A percentile compares a stretch with the other conserved stretches of the same genome.
Conservation (phyloP, 2,113 vertebrate genomes). For the Pitta sordida region DNA sequence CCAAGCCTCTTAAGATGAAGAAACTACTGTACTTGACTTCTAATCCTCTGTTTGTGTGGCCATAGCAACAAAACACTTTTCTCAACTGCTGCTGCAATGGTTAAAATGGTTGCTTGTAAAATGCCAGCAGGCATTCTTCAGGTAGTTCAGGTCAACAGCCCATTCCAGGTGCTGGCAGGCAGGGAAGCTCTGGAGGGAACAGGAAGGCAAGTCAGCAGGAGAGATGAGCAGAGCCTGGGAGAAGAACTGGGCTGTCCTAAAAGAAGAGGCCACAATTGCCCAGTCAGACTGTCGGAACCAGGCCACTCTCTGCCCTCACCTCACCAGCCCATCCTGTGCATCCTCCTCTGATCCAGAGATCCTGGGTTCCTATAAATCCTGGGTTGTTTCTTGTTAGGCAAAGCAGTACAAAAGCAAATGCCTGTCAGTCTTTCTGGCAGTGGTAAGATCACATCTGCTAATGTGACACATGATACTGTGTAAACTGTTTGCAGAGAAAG, state of each 20-base stretch:
- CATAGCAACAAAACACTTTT: conserved; percentile 65
- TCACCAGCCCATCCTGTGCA: background rate
- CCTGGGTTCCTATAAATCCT: background rate
- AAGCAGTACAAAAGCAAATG: background rate
- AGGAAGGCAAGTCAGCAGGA: background rate
- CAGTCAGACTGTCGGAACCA: background rate
- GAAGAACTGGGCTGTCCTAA: background rate
- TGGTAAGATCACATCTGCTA: background rate
- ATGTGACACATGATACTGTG: background rate
- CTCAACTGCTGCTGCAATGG: conserved; percentile 24
- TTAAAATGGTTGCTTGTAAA: conserved; percentile 24
- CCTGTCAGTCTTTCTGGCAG: background rate
- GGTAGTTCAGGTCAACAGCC: background rate
- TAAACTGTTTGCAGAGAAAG: background rate
- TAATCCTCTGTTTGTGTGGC: conserved; percentile 35
- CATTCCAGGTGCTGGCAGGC: background rate
- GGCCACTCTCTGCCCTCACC: background rate
- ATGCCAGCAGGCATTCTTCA: background rate
- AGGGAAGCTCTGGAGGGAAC: background rate
- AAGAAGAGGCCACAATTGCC: background rate
- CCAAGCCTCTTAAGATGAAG: background rate
- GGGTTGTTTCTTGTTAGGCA: background rate
- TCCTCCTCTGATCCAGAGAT: background rate
- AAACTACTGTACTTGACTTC: conserved; percentile 31
- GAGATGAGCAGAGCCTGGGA: background rate